These are phyloP conservation scores for Manacus vitellinus DNA, from an alignment of 2,113 vertebrate species.

Conservation along the genomic window DNA sequence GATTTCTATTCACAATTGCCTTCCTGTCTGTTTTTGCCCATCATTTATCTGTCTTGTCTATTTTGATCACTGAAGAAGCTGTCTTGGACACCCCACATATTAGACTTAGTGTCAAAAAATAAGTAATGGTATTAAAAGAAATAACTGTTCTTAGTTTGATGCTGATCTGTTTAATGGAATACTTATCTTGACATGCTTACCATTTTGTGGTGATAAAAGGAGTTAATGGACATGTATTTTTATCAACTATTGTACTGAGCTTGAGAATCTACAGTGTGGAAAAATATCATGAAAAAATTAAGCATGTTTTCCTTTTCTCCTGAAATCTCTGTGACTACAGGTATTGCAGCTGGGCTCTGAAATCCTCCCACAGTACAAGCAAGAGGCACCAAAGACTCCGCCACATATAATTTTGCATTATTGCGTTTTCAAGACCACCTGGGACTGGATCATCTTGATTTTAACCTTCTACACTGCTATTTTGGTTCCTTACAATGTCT, in stretches of 20 bases:
- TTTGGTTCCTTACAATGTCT: conserved; percentile 97
- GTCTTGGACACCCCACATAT: not conserved
- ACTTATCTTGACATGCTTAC: not conserved
- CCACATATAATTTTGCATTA: conserved; percentile 98
- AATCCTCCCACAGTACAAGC: conserved; percentile 96
- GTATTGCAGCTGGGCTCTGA: conserved; percentile 95
- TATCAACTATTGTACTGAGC: not conserved
- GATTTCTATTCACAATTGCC: not conserved
- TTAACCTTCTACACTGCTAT: conserved; percentile 98
- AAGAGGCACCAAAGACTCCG: conserved; percentile 96
- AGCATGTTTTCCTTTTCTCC: conserved; percentile 10
- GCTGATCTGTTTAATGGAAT: not conserved
- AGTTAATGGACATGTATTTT: not conserved
- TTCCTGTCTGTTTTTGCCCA: not conserved
- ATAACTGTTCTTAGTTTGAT: not conserved
- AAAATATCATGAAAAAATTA: not conserved
- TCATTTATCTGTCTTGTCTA: not conserved
- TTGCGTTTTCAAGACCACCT: conserved; percentile 97
- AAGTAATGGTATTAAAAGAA: not conserved
- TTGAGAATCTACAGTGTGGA: not conserved
- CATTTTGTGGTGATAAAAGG: not conserved
- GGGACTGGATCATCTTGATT: conserved; percentile 99
- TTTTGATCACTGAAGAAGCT: not conserved
- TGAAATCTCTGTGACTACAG: conserved; percentile 70
- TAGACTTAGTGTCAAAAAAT: not conserved